phyloP scores from a whole-genome alignment of 2,797 vertebrate species.

The Hoplostethus mediterraneus region DNA sequence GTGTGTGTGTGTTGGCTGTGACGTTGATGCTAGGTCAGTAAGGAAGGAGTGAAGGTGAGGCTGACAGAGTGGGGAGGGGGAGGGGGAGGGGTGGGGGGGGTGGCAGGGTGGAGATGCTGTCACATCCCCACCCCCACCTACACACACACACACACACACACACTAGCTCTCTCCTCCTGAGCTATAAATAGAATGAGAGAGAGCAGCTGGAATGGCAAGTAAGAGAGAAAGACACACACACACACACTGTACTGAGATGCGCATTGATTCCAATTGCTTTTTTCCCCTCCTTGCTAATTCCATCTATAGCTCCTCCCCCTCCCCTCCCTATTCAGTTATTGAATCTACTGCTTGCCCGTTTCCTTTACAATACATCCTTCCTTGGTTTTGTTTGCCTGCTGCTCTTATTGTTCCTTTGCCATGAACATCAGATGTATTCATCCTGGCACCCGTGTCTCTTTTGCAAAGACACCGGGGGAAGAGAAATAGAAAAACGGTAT shows the following conservation, averaged over 20 bases:
- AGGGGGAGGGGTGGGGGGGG: slow-evolving; percentile 12
- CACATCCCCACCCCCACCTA: slow-evolving; percentile 71
- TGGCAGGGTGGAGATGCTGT: slow-evolving; percentile 70
- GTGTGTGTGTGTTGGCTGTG: slow-evolving; percentile 58
- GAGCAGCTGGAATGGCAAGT: slow-evolving; percentile 87
- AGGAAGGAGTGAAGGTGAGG: slow-evolving; percentile 84
- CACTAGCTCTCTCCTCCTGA: slow-evolving; percentile 58
- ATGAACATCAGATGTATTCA: slow-evolving; percentile 36
- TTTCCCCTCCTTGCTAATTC: slow-evolving; percentile 48
- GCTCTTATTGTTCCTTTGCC: slow-evolving; percentile 16
- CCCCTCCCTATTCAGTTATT: slow-evolving; percentile 62
- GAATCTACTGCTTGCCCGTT: slow-evolving; percentile 66
- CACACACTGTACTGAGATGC: slow-evolving; percentile 58
- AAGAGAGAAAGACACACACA: slow-evolving; percentile 63
- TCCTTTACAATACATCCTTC: slow-evolving; percentile 60
- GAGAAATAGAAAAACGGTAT: slow-evolving; percentile 44
- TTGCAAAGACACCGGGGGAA: slow-evolving; percentile 29
- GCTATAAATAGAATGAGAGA: slow-evolving; percentile 86
- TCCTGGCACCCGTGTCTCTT: slow-evolving; percentile 4
- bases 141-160: slow-evolving; percentile 51
- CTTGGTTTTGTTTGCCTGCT: too few relatives aligned
- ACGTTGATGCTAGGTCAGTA: slow-evolving; percentile 76
- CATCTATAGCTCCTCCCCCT: slow-evolving; percentile 55
- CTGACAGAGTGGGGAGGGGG: slow-evolving; percentile 59
- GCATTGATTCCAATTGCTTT: slow-evolving; percentile 63